Base-by-base conservation (phyloP, 2,797 vertebrate species). In the Alfaro cultratus region DNA sequence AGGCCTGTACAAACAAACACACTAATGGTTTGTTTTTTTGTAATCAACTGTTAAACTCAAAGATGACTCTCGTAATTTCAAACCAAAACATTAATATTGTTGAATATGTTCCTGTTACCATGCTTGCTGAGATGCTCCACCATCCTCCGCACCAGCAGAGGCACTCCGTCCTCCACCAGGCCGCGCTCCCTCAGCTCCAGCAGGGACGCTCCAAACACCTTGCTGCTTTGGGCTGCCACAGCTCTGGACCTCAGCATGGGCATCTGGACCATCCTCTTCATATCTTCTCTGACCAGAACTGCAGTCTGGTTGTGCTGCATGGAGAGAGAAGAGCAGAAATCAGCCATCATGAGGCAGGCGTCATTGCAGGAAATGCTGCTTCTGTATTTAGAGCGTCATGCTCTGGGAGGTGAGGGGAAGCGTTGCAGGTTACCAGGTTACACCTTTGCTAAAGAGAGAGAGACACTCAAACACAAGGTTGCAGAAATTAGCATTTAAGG, bases 231-330 rank as follows among this genome's bases (percentile, higher is more conserved):
- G 49, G 79, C 74, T 7, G 84, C 71, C 0, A 77, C 67, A 0
- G 84, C 74, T 82, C 81, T 94, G 86, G 95, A 91, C 81, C 93
- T 95, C 81, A 89, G 91, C 29, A 96, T 91, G 70, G 97, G 96
- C 79, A 96, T 90, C 0, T 94, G 93, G 2, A 95, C 96, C 88
- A 97, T 96, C 95, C 94, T 97, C 93, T 97, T 97, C 96, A 99
- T 96, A 91, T 98, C 97, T 92, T 98, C 97, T 88, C 96, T 97
- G 80, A 98, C 95, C 90, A 92, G 96, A 85, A 96, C 96, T 0
- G 97, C 94, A 0, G 97, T 89, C 89, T 96, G 97, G 93, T 95
- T 97, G 95, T 97, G 97, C 98, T 99, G 96, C 80, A 95, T 91
- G 85, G 85, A 94, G 75, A 94, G 84, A 79, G 94, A 92, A 89